These are phyloP conservation scores for Metellina segmentata DNA, from an alignment of 2,888 invertebrate genomes.

Conservation along the genomic window DNA sequence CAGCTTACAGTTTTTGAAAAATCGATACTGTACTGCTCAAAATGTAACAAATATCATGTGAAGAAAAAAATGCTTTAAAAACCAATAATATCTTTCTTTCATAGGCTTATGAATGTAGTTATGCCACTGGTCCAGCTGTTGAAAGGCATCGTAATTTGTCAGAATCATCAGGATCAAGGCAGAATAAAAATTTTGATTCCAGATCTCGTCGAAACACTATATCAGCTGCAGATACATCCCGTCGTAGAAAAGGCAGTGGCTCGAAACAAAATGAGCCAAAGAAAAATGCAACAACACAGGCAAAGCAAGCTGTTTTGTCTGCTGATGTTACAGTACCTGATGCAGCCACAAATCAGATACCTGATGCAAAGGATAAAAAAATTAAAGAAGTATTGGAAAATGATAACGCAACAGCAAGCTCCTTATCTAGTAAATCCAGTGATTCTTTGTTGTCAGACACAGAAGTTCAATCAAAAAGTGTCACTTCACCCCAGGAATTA, in stretches of 20 bases:
- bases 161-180: constrained; percentile 71
- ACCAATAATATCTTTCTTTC: constrained; percentile 15
- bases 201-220: constrained; percentile 73
- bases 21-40: no score
- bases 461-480: constrained; percentile 5
- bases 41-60: no score
- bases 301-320: background rate
- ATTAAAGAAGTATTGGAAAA: constrained; percentile 12
- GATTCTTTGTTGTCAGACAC: background rate
- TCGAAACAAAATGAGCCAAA: constrained; percentile 58
- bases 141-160: constrained; percentile 74
- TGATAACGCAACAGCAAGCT: background rate
- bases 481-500: background rate
- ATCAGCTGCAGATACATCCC: constrained; percentile 64
- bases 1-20: no score
- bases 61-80: background rate
- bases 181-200: constrained; percentile 59
- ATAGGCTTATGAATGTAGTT: constrained; percentile 74
- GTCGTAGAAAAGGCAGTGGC: constrained; percentile 60
- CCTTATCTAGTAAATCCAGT: constrained; percentile 17
- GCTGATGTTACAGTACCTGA: constrained; percentile 8
- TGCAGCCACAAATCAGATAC: background rate
- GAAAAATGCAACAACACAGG: constrained; percentile 36
- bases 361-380: constrained; percentile 15
- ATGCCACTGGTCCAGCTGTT: constrained; percentile 72